These are phyloP conservation scores for Drosophila pseudoananassae DNA, from an alignment of 1,140 invertebrate species.

Conservation along the genomic window DNA sequence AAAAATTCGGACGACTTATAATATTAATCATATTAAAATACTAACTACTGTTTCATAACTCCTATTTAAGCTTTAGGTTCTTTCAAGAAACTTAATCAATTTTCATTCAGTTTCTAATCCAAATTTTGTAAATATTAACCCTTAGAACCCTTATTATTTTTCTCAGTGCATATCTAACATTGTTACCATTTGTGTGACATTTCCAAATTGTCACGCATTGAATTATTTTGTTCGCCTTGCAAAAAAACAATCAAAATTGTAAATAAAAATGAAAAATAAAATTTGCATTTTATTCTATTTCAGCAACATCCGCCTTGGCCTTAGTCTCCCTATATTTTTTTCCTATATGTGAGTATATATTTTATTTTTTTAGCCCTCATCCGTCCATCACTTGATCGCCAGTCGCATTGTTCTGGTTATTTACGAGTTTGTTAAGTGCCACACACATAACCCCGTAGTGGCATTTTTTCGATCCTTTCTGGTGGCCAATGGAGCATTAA, in stretches of 20 bases:
- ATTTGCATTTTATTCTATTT: slow-evolving; percentile 83
- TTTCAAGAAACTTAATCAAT: too few species aligned
- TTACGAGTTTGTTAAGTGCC: slow-evolving; percentile 77
- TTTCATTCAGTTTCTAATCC: too few species aligned
- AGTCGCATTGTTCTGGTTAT: slow-evolving; percentile 72
- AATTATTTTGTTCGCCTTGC: slow-evolving; percentile 71
- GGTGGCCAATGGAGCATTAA: slow-evolving; percentile 31
- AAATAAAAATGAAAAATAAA: slow-evolving; percentile 69
- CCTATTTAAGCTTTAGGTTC: too few species aligned
- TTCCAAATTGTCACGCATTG: slow-evolving; percentile 77
- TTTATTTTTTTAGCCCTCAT: not conserved
- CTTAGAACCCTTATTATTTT: not conserved
- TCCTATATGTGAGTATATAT: not conserved
- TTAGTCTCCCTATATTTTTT: slow-evolving; percentile 8
- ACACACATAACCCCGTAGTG: not conserved
- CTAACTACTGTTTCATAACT: too few species aligned
- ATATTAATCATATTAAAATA: too few species aligned
- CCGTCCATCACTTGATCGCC: slow-evolving; percentile 35
- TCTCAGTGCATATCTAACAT: slow-evolving; percentile 19
- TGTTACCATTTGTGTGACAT: slow-evolving; percentile 28
- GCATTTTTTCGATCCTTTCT: slow-evolving; percentile 1
- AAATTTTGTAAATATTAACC: not conserved
- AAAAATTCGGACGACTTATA: too few species aligned
- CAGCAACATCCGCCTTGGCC: slow-evolving; percentile 49
- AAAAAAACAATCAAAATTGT: slow-evolving; percentile 21